Evolutionary conservation across 2,888 invertebrate species (phyloP), one percentile per base, ranked within the genome.

Genomic region (Oithona nana): DNA sequence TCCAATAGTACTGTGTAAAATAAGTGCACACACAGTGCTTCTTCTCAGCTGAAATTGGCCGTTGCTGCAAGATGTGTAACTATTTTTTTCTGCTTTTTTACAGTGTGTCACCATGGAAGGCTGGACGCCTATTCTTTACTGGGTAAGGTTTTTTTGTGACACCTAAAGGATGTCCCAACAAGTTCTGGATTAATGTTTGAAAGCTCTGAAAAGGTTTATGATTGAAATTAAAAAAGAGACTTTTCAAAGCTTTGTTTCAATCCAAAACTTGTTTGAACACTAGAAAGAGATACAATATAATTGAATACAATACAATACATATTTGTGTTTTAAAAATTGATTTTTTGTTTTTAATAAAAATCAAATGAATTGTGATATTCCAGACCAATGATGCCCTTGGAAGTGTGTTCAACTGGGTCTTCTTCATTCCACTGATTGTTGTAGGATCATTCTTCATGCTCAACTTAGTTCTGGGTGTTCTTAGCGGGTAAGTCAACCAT

Each of bases 361-460:
- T n/a, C n/a, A n/a, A n/a, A n/a, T n/a, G n/a, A n/a, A n/a, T n/a
- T n/a, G n/a, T n/a, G n/a, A n/a, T n/a, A n/a, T 39, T 84, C 69
- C 81, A 98, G 97, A 98, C 97, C 78, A 97, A 98, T 79, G 98
- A 99, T 80, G 95, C 97, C 73, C 83, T 94, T 77, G 98, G 98
- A 77, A 89, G 87, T 80, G 81, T 82, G 76, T 98, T 87, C 81
- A 99, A 99, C 81, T 98, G 95, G 95, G 86, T 98, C 79, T 99
- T 99, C 83, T 99, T 99, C 82, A 93, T 98, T 80, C 95, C 98
- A 79, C 88, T 99, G 75, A 98, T 99, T 79, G 93, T 99, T 77
- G 83, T 99, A 79, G 98, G 98, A 79, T 99, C 98, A 77, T 99
- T 99, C 85, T 99, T 99, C 83, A 99, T 99, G 98, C 90, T 99